Evolutionary conservation across 2,888 invertebrate species (phyloP), one percentile per base, ranked within the genome.

Genomic region (Piscicola geometra): DNA sequence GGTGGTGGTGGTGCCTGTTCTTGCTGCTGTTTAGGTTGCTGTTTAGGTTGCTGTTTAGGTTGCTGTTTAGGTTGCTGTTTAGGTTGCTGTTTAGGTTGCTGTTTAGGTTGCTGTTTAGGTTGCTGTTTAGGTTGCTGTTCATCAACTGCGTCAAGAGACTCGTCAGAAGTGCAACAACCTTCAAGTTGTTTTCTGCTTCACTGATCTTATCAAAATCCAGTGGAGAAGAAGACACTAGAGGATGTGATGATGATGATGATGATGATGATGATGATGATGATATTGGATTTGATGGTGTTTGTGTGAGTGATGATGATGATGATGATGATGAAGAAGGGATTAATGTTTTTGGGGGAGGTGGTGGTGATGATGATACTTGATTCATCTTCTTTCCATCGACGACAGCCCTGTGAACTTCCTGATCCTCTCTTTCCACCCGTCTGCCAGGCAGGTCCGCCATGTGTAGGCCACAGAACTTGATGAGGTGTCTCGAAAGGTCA

Each of bases 391-490:
- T 56, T 3, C n/a, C n/a, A 56, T 47, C 50, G 21, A 9, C 21
- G 9, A 47, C 50, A 47, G 9, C 50, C 9, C 9, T 47, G 9
- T 47, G 12, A 47, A 47, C 21, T 47, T 47, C 50, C 21, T 21
- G 12, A 47, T 47, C 50, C 21, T 15, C 21, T 15, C 21, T 47
- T 21, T 47, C n/a, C n/a, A n/a, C n/a, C n/a, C 5, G 41, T 41
- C 15, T 41, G 9, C 60, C 60, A 56, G 21, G 21, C 60, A 56
- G 25, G 3, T 56, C 60, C 9, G 5, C 3, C 3, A 21, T n/a
- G 25, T 56, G 15, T 5, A 56, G 60, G n/a, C 71, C 71, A 52
- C 71, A 71, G 52, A 71, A 71, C 71, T 71, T 71, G 52, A 71
- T 41, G 36, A 71, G 32, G 50, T 71, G 71, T 52, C 30, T 32